phyloP scores from a whole-genome alignment of 2,888 invertebrate genomes.

The Ormyrus nitidulus region DNA sequence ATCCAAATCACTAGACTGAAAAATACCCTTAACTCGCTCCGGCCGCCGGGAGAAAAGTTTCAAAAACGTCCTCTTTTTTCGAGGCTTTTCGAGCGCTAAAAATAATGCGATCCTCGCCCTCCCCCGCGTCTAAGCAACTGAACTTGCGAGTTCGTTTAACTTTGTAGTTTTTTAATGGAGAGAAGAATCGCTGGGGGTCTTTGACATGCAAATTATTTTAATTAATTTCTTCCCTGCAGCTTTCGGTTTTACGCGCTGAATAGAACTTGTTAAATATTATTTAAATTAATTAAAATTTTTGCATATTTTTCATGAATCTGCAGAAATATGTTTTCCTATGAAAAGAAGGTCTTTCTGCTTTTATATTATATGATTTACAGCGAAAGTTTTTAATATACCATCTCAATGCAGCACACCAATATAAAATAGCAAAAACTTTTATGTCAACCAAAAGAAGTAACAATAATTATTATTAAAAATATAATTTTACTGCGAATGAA shows the following conservation, averaged over 20 bases:
- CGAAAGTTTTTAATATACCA: no score
- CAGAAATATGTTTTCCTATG: no score
- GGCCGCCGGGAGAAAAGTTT: conserved; percentile 3
- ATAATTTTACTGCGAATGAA: background rate
- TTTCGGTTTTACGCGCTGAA: background rate
- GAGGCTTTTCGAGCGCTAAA: background rate
- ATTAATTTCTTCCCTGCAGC: background rate
- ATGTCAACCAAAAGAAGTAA: no score
- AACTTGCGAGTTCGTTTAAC: no score
- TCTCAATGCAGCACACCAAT: no score
- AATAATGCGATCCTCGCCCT: background rate
- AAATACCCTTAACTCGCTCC: conserved; percentile 36
- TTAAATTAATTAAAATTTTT: background rate
- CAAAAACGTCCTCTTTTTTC: background rate
- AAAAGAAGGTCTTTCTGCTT: no score
- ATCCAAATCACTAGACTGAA: conserved; percentile 54
- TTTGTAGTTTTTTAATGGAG: no score
- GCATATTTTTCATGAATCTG: no score
- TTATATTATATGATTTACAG: no score
- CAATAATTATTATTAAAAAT: no score
- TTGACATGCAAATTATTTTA: background rate
- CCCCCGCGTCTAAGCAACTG: no score
- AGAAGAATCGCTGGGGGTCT: background rate
- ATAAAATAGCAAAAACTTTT: no score
- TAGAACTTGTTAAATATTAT: background rate